Evolutionary conservation across 2,888 invertebrate genomes (phyloP).

Genomic region (Euclidia mi): DNA sequence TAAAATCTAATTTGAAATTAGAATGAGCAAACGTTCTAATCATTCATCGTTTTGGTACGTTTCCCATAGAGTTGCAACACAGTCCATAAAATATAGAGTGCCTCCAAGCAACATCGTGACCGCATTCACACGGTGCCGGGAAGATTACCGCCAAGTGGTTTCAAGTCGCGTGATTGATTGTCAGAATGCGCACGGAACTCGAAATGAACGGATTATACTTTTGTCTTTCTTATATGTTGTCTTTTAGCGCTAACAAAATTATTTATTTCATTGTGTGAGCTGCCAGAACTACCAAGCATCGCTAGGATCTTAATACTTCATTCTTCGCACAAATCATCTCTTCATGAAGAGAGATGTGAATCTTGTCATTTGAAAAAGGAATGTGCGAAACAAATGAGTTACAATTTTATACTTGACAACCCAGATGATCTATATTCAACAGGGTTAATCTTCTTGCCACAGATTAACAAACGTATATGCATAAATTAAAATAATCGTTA

Average conservation of each 20-base stretch:
- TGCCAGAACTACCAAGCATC: too few species aligned
- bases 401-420: constrained; percentile 16
- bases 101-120: constrained; percentile 69
- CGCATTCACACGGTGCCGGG: constrained; percentile 85
- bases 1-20: constrained; percentile 46
- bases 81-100: constrained; percentile 79
- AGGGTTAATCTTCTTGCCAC: neutral
- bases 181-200: constrained; percentile 71
- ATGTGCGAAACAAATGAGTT: constrained; percentile 17
- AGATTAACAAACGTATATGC: constrained; percentile 13
- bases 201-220: constrained; percentile 77
- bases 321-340: too few species aligned
- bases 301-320: too few species aligned
- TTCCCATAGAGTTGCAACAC: constrained; percentile 80
- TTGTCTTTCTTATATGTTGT: constrained; percentile 63
- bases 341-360: too few species aligned
- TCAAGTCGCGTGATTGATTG: constrained; percentile 83
- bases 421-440: constrained; percentile 3
- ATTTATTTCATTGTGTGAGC: too few species aligned
- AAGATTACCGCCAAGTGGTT: constrained; percentile 79
- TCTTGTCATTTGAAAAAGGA: neutral
- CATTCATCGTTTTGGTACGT: constrained; percentile 57
- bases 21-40: constrained; percentile 50
- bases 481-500: constrained; percentile 22
- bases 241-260: constrained; percentile 13